Base-by-base conservation (phyloP, 2,797 vertebrate genomes). In the Selene dorsalis region DNA sequence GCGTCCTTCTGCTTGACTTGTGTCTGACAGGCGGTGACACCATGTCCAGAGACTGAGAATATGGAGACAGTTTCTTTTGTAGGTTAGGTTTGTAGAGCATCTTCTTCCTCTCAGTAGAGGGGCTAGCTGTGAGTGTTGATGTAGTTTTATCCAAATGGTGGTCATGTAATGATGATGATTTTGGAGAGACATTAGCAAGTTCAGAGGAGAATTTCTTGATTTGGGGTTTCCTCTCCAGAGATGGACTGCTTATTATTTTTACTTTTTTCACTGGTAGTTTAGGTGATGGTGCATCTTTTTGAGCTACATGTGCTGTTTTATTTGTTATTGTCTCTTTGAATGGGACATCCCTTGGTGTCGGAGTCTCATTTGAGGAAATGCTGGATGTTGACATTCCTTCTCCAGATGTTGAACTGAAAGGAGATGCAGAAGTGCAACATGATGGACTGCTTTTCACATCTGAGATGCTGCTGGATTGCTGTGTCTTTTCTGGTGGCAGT, bases 11-110 rank as follows among this genome's bases (percentile, higher is more conserved):
- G 9, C 55, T 75, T 26, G 80, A 68, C 71, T 77, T 90, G 17
- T 59, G 81, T 74, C 71, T 90, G 39, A 80, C 79, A 24, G 91
- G 86, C 1, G 91, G 85, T 4, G 89, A 93, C 1, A 8, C 52
- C 35, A 91, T 47, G 58, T 93, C 93, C 67, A 92, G 58, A 77
- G 94, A 93, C 67, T 93, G 87, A 80, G 93, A 92, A 83, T 89
- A 88, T 43, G 89, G 90, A 62, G 88, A 93, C 0, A 4, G 55
- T 67, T 32, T 89, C 28, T 86, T 88, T 52, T 75, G 83, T 18
- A 22, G 28, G 74, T 79, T 73, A 12, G 79, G 39, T 70, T 85
- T 77, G 50, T 64, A 3, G 55, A 57, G 24, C 24, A 24, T 39
- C 38, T 79, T 82, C 68, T 80, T 87, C 69, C 71, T 91, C 59